Base-by-base conservation (phyloP, 30 jellyfish, hydroid and myxozoan species). In the Rhopilema esculentum region DNA sequence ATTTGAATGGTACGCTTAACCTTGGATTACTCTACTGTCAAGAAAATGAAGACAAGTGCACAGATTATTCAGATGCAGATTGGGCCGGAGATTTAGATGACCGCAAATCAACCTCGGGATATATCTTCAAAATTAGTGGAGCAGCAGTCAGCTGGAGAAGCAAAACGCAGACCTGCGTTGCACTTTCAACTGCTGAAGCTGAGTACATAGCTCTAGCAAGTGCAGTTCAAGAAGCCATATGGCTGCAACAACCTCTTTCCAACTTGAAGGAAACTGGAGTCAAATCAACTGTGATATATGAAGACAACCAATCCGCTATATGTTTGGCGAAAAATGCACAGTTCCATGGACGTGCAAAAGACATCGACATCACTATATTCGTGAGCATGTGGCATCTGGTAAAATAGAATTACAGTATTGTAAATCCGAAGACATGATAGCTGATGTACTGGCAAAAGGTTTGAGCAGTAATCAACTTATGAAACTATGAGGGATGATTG, bases 71-170 rank as follows among this genome's bases (percentile, higher is more conserved):
- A n/a, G 97, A 80, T 75, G 93, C 97, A 0, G 97, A 88, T 52
- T 88, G 92, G 92, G 97, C 94, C 6, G 97, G 97, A 0, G 80
- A n/a, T n/a, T n/a, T n/a, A n/a, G n/a, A n/a, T n/a, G n/a, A n/a
- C n/a, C n/a, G n/a, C n/a, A n/a, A n/a, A n/a, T n/a, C n/a, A n/a
- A n/a, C n/a, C n/a, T n/a, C n/a, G n/a, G n/a, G n/a, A n/a, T n/a
- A n/a, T n/a, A n/a, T n/a, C n/a, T n/a, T n/a, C n/a, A n/a, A n/a
- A n/a, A n/a, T n/a, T n/a, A n/a, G n/a, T n/a, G n/a, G n/a, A n/a
- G n/a, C n/a, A n/a, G n/a, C n/a, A n/a, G n/a, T n/a, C n/a, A n/a
- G n/a, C n/a, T n/a, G n/a, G n/a, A n/a, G n/a, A n/a, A n/a, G n/a
- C n/a, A n/a, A n/a, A n/a, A n/a, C n/a, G n/a, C n/a, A n/a, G n/a